Conservation (phyloP, 1,140 invertebrate species). For the Apis dorsata region DNA sequence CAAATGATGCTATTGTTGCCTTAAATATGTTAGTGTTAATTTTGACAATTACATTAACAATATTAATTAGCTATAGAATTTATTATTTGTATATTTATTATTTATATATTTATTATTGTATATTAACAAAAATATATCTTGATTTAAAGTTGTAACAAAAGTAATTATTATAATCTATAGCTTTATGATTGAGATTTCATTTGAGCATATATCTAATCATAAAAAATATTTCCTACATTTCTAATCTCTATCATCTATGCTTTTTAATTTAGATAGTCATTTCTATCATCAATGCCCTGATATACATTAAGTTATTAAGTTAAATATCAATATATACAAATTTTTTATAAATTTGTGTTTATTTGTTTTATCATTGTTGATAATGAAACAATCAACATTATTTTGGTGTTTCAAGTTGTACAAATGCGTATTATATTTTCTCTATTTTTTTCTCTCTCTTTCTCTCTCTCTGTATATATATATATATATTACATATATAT, state of each 20-base stretch:
- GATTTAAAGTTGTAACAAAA: neutral
- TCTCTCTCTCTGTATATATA: too few species aligned
- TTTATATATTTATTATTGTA: too few species aligned
- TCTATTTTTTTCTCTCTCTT: slow-evolving; percentile 50
- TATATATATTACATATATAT: slow-evolving; percentile 1
- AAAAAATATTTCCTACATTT: slow-evolving; percentile 34
- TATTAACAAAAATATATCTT: neutral
- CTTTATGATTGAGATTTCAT: neutral
- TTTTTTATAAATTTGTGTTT: slow-evolving; percentile 40
- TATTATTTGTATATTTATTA: neutral
- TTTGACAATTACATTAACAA: neutral
- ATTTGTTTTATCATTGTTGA: slow-evolving; percentile 35
- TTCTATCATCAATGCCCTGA: slow-evolving; percentile 33
- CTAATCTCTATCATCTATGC: neutral
- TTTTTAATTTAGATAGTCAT: neutral
- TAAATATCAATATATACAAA: slow-evolving; percentile 13
- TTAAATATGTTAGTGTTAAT: slow-evolving; percentile 18
- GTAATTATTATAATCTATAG: neutral
- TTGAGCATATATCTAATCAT: neutral
- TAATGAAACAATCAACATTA: slow-evolving; percentile 48
- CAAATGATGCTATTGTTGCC: slow-evolving; percentile 1
- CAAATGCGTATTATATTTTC: slow-evolving; percentile 48
- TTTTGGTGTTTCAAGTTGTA: slow-evolving; percentile 53
- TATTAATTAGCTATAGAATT: neutral
- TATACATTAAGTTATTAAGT: slow-evolving; percentile 42